Percentiles rank a stretch among this genome's conserved stretches.
Evolutionary conservation across 2,113 vertebrate species (phyloP).

Genomic region (Dipodomys ordii): DNA sequence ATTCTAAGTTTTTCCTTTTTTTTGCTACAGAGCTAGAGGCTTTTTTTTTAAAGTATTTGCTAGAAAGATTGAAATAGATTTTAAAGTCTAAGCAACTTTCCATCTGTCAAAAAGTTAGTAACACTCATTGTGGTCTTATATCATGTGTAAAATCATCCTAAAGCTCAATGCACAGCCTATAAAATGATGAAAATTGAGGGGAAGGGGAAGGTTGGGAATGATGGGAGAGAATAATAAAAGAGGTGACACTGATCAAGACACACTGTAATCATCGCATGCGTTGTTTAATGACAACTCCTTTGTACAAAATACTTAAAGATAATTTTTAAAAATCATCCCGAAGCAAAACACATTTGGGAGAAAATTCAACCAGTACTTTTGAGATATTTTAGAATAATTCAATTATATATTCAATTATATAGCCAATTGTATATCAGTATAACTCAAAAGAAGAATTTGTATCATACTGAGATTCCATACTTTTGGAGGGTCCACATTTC

Average conservation of each 20-base stretch:
- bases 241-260: too few relatives aligned
- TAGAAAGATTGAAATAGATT: not conserved
- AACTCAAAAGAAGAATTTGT: not conserved
- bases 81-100: slow-evolving; percentile 25
- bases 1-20: not conserved
- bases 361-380: not conserved
- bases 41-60: not conserved
- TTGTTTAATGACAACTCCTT: too few relatives aligned
- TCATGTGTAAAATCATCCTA: not conserved
- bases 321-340: not conserved
- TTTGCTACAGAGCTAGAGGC: not conserved
- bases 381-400: not conserved
- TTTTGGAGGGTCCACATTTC: not conserved
- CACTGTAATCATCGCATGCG: too few relatives aligned
- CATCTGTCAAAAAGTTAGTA: not conserved
- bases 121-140: not conserved
- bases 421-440: not conserved
- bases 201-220: too few relatives aligned
- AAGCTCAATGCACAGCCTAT: too few relatives aligned
- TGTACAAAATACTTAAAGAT: too few relatives aligned
- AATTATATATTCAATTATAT: too few relatives aligned
- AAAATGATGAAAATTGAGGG: too few relatives aligned
- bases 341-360: not conserved
- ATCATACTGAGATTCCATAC: not conserved
- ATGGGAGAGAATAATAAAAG: too few relatives aligned